phyloP scores from a whole-genome alignment of 2,113 vertebrate genomes.

The Xyrauchen texanus region DNA sequence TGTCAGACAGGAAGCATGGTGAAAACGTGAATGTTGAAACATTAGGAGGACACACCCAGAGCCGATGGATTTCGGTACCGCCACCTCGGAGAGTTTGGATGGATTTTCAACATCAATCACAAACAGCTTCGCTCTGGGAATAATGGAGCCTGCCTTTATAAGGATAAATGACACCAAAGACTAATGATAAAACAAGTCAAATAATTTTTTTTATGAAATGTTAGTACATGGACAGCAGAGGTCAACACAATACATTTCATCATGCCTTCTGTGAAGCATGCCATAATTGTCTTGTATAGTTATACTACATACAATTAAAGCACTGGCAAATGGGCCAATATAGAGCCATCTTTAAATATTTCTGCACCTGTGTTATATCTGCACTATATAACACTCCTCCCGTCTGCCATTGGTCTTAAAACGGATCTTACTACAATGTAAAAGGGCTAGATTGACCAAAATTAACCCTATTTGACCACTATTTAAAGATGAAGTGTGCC shows the following conservation, averaged over 20 bases:
- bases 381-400: too few species aligned
- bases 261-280: too few species aligned
- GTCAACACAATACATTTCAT: neutral
- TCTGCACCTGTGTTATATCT: too few species aligned
- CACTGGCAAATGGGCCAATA: too few species aligned
- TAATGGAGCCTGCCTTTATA: conserved; percentile 85
- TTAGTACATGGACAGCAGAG: neutral
- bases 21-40: neutral
- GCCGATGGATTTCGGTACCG: conserved; percentile 78
- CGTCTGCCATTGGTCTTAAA: too few species aligned
- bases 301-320: too few species aligned
- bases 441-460: too few species aligned
- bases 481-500: too few species aligned
- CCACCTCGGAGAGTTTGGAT: conserved; percentile 71
- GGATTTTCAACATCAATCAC: conserved; percentile 77
- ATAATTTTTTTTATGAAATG: neutral
- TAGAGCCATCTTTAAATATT: too few species aligned
- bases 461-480: too few species aligned
- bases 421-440: too few species aligned
- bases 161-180: conserved; percentile 46
- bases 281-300: too few species aligned
- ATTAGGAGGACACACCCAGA: conserved; percentile 73
- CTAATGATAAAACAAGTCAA: neutral
- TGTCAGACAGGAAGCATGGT: conserved; percentile 32
- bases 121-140: conserved; percentile 86